Percentiles rank a stretch among this genome's conserved stretches.
Conservation (phyloP, 2,113 vertebrate species). For the Malaclemys terrapin region DNA sequence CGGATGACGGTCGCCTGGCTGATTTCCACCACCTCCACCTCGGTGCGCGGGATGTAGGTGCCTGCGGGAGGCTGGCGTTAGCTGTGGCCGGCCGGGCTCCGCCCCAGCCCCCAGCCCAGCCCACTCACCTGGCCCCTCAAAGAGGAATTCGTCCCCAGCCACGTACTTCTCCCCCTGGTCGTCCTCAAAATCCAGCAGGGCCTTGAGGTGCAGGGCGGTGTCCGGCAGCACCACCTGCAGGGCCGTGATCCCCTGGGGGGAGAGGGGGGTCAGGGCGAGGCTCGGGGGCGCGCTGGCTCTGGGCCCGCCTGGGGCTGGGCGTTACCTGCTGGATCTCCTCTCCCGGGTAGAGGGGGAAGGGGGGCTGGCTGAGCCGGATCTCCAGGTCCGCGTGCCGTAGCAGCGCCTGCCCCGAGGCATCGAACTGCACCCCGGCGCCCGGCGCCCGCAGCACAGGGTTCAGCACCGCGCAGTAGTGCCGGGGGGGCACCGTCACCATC, state of each 20-base stretch:
- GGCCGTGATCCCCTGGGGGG: constrained; percentile 82
- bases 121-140: constrained; percentile 89
- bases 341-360: constrained; percentile 89
- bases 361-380: constrained; percentile 89
- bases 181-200: constrained; percentile 88
- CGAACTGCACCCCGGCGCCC: constrained; percentile 72
- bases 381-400: constrained; percentile 91
- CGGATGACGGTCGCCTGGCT: constrained; percentile 89
- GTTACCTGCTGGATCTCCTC: constrained; percentile 86
- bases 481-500: constrained; percentile 91
- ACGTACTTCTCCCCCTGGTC: constrained; percentile 77
- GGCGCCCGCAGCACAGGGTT: constrained; percentile 84
- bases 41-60: constrained; percentile 91
- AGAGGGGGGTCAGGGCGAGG: neutral
- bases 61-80: constrained; percentile 70
- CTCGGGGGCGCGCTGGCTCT: no score
- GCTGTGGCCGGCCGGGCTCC: neutral
- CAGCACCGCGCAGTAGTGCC: constrained; percentile 88
- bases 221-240: constrained; percentile 92
- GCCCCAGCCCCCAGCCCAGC: neutral
- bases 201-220: constrained; percentile 90
- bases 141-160: constrained; percentile 94
- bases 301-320: neutral
- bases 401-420: constrained; percentile 86
- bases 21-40: constrained; percentile 87